Base-by-base conservation (phyloP, 2,113 vertebrate genomes). In the Sylvietta virens region DNA sequence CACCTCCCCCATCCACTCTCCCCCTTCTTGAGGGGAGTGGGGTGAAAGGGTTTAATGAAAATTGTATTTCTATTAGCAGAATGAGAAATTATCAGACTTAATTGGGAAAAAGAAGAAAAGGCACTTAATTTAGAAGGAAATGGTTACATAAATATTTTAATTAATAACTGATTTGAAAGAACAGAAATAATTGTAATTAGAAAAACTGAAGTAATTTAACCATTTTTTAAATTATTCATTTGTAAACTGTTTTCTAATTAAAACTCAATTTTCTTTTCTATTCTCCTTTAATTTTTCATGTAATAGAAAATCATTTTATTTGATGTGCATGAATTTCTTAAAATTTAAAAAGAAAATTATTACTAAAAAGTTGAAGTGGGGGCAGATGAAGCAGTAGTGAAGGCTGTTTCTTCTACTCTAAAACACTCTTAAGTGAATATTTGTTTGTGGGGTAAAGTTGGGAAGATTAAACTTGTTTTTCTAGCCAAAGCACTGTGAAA, bases 131-230 rank as follows among this genome's bases (percentile, higher is more conserved):
- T 95, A 94, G 92, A 88, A 94, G 81, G 90, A 96, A 97, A 94
- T 96, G 87, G 94, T 95, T 95, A 83, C 92, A 96, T 96, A 97
- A 97, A 96, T 97, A 97, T 97, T 97, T 95, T 96, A 97, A 97
- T 97, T 95, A 96, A 97, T 95, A 97, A 96, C 96, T 95, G 91
- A 86, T 95, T 95, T 94, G 94, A 93, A 96, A 90, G 92, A 95
- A 72, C 83, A 94, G 97, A 96, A 97, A 95, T 97, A 97, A 96
- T 95, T 42, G 31, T 84, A 96, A 95, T 96, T 96, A 97, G 92
- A 86, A 97, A 95, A 96, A 97, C 87, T 91, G 81, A 92, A 93
- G 95, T 94, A 95, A 97, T 97, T 92, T 88, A 96, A 97, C 91
- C 78, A 77, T 96, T 97, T 96, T 97, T 96, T 94, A 86, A 96